A percentile compares a stretch with the other conserved stretches of the same genome.
These are phyloP conservation scores for Drosophila recens DNA, from an alignment of 2,888 invertebrate species.

Conservation along the genomic window DNA sequence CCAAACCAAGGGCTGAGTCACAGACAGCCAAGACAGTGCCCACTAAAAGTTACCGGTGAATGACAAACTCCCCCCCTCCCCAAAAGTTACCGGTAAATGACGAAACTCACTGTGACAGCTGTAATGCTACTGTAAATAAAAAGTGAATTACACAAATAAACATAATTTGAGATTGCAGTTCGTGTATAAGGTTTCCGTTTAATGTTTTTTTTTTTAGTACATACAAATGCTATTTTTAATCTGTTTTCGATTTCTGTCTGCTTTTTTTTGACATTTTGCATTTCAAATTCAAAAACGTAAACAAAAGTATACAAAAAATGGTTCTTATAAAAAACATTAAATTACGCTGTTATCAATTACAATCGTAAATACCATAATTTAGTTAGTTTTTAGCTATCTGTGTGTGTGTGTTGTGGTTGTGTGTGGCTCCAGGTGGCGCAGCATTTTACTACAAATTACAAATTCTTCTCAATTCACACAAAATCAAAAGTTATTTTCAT, in stretches of 20 bases:
- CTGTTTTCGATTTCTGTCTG: constrained; percentile 29
- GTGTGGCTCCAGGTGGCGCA: constrained; percentile 31
- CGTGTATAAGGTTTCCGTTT: constrained; percentile 64
- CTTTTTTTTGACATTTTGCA: constrained; percentile 33
- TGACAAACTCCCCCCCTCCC: background rate
- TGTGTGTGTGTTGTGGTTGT: constrained; percentile 27
- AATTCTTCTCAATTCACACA: constrained; percentile 42
- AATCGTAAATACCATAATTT: constrained; percentile 60
- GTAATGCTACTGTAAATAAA: background rate
- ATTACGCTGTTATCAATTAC: constrained; percentile 63
- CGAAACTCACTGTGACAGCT: constrained; percentile 1
- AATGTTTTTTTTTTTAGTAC: constrained; percentile 55
- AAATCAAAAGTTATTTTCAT: constrained; percentile 51
- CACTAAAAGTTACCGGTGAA: constrained; percentile 1
- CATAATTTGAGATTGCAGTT: constrained; percentile 33
- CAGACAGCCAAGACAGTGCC: background rate
- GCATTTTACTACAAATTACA: constrained; percentile 53
- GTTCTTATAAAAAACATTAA: constrained; percentile 72
- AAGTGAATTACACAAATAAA: constrained; percentile 7
- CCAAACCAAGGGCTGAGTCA: constrained; percentile 39
- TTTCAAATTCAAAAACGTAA: constrained; percentile 49
- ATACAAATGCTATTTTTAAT: constrained; percentile 47
- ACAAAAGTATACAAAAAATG: constrained; percentile 66
- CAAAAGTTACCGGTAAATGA: constrained; percentile 1
- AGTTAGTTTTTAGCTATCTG: constrained; percentile 60